A percentile compares a stretch with the other conserved stretches of the same genome.
These are phyloP conservation scores for Leptinotarsa tumamoca DNA, from an alignment of 2,888 invertebrate genomes.

Conservation along the genomic window DNA sequence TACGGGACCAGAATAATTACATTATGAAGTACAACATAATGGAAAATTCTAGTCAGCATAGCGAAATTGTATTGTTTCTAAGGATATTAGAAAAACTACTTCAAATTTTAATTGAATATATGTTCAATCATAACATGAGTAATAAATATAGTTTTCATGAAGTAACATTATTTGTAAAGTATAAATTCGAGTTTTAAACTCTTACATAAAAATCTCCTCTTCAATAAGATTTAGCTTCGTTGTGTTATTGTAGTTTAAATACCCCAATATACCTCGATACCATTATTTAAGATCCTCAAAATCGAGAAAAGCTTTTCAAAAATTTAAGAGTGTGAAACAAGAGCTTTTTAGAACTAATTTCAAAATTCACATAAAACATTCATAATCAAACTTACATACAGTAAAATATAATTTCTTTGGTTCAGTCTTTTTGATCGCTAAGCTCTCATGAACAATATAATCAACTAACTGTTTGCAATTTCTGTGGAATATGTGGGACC, in stretches of 20 bases:
- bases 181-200: constrained; percentile 13
- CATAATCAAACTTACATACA: constrained; percentile 17
- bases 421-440: constrained; percentile 30
- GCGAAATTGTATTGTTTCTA: constrained; percentile 31
- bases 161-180: constrained; percentile 1
- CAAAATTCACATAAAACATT: constrained; percentile 16
- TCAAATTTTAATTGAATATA: not conserved
- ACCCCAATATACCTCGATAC: not conserved
- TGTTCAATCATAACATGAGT: not conserved
- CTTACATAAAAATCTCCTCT: constrained; percentile 6
- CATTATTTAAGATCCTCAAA: not conserved
- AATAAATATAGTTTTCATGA: not conserved
- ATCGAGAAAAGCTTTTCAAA: constrained; percentile 45
- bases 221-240: not conserved
- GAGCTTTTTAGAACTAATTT: constrained; percentile 11
- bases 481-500: too few species aligned
- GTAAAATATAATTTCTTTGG: constrained; percentile 37
- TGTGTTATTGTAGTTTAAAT: not conserved
- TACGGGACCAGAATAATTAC: constrained; percentile 45
- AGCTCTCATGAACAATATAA: too few species aligned
- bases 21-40: constrained; percentile 49
- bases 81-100: constrained; percentile 40
- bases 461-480: too few species aligned
- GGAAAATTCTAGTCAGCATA: constrained; percentile 46
- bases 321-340: constrained; percentile 48